Base-by-base conservation (phyloP, 2,113 vertebrate species). In the Calypte anna region DNA sequence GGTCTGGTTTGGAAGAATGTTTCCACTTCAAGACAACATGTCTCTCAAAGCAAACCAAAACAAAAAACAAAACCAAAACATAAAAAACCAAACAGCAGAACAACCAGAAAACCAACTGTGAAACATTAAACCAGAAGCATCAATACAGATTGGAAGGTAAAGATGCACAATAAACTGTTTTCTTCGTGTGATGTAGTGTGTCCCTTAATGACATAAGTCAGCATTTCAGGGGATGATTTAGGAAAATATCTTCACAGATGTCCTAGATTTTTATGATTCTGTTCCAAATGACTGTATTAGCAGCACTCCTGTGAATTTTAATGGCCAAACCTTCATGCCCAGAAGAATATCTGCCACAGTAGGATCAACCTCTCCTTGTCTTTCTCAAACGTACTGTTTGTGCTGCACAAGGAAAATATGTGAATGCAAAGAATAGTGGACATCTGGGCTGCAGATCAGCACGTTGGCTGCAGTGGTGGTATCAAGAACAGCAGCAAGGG, bases 71-170 rank as follows among this genome's bases (percentile, higher is more conserved):
- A 28, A 31, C 54, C 8, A 62, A 54, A 51, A 38, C 25, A 0
- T 0, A 40, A 55, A 51, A 38, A 28, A 0, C 0, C 2, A 10
- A 28, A 62, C 50, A 51, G 36, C 23, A 0, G 0, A 40, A 2
- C 12, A 28, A 57, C 55, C 38, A 44, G 44, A 53, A 36, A 25
- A 9, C 46, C 23, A 83, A 14, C 44, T 85, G 15, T 69, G 67
- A 86, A 91, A 70, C 28, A 38, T 59, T 54, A 36, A 91, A 57
- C 8, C 6, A 40, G 62, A 77, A 88, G 58, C 20, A 68, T 68
- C 40, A 58, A n/a, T 66, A 33, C 18, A 77, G 80, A 82, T 4
- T 77, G 25, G 19, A 91, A 90, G 15, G 20, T 22, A 79, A 79
- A 79, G 16, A 54, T 66, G 27, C 58, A 43, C 90, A 91, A 74